Evolutionary conservation across 2,797 vertebrate genomes (phyloP).

Genomic region (Pangasius macronema): DNA sequence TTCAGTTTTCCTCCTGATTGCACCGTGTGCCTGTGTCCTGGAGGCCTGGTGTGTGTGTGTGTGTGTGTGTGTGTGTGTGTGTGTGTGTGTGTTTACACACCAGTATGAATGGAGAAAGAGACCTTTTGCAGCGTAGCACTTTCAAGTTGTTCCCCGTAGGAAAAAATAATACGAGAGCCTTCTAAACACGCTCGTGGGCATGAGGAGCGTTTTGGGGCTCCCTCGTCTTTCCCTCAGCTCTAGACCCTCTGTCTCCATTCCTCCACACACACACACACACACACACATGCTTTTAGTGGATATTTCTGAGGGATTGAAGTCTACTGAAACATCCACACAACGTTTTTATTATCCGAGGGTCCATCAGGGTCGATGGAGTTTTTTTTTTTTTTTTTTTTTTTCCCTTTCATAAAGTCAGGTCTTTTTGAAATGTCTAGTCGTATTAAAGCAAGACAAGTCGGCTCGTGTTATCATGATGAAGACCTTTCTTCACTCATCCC

Average conservation of each 20-base stretch:
- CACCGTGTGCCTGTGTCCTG: background rate
- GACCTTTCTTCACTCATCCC: conserved; percentile 27
- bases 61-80: conserved; percentile 3
- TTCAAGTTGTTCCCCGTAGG: conserved; percentile 56
- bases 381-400: background rate
- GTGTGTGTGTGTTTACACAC: conserved; percentile 52
- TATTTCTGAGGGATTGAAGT: conserved; percentile 25
- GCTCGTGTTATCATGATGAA: conserved; percentile 7
- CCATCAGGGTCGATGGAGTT: background rate
- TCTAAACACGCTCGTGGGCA: conserved; percentile 51
- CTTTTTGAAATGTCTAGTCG: conserved; percentile 13
- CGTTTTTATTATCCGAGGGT: conserved; percentile 14
- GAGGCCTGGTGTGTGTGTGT: conserved; percentile 6
- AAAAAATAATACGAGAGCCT: conserved; percentile 58
- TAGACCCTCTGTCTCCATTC: conserved; percentile 41
- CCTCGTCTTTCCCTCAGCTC: conserved; percentile 24
- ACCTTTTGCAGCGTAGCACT: conserved; percentile 55
- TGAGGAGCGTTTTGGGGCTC: conserved; percentile 48
- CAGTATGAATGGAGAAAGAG: conserved; percentile 64
- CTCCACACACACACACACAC: background rate
- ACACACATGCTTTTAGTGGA: conserved; percentile 5
- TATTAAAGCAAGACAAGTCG: conserved; percentile 15
- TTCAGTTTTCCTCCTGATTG: conserved; percentile 24
- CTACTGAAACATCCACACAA: conserved; percentile 19
- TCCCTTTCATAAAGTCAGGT: background rate